Base-by-base conservation (phyloP, 2,888 invertebrate genomes). In the Sepioteuthis lessoniana region DNA sequence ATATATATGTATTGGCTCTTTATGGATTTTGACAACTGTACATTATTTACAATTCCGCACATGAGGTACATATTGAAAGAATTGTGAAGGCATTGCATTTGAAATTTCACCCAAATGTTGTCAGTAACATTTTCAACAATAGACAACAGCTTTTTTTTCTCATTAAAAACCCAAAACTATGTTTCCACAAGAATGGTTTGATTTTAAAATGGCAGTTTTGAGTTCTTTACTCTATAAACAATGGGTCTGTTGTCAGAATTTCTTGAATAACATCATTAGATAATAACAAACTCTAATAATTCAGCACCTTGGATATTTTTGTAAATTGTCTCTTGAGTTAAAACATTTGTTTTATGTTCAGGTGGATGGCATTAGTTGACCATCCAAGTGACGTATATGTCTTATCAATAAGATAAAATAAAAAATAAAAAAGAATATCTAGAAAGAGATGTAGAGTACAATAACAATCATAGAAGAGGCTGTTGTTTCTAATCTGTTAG, bases 11-110 rank as follows among this genome's bases (percentile, higher is more conserved):
- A 76, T 76, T 76, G 76, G n/a, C 76, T 76, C 76, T 76, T 76
- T 76, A 76, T 76, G 76, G 76, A 76, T 76, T 76, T 76, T 76
- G 76, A 76, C 76, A 76, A 76, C 92, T 92, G 92, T 92, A 92
- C 92, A 92, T 37, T 92, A 92, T 92, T 92, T 92, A 92, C 92
- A 92, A 92, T 21, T 92, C 92, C 28, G 16, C 47, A 47, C 19
- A 42, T 46, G 92, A 92, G 92, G 47, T 92, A 92, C 92, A 47
- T 46, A 47, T 92, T 47, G 16, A 92, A 92, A 92, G n/a, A 47
- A 92, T 47, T 28, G 42, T 92, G 92, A 92, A 92, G 47, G 47
- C 92, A 92, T 91, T 91, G 76, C 76, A 76, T 35, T 76, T 76
- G 76, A 76, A 35, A 76, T 35, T n/a, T 76, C n/a, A 76, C 76